Base-by-base conservation (phyloP, 2,888 invertebrate species). In the Bugula neritina region DNA sequence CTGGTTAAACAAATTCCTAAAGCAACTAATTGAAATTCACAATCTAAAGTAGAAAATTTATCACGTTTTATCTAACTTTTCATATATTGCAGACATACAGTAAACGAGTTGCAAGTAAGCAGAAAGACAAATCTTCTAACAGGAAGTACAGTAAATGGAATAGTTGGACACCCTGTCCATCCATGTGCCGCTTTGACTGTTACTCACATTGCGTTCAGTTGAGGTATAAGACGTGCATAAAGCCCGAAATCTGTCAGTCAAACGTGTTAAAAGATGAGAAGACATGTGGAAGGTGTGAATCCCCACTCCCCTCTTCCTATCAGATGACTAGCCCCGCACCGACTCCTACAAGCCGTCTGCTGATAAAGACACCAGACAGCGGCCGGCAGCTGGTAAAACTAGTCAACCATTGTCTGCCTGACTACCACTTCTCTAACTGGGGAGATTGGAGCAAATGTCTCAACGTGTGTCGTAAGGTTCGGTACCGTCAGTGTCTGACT, bases 401-500 rank as follows among this genome's bases (percentile, higher is more conserved):
- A n/a, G 17, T 27, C 5, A 63, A 21, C 5, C 63, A 63, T n/a
- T 63, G 63, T 34, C 63, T 63, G 17, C 63, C 63, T 1, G 63
- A 63, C 31, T 63, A 63, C 34, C 63, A 63, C 27, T 63, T 63
- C 34, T 63, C 63, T 31, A 63, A 27, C 63, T 63, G 63, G 63
- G 63, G 63, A 13, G 31, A 63, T 3, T 63, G 63, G 63, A 63
- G 63, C n/a, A 31, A 25, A n/a, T 63, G 63, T 27, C 21, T 63
- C 5, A 27, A 63, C 31, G 63, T 63, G 10, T 63, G 63, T n/a
- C 63, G 63, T n/a, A 63, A 63, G 31, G 63, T 63, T 2, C 2
- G 63, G n/a, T 63, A 25, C 31, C 2, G 63, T 3, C 63, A 63
- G 10, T 63, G 63, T 31, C 27, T 31, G 5, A 63, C 63, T 63